Evolutionary conservation across 2,113 vertebrate genomes (phyloP).

Genomic region (Limnothrissa miodon): DNA sequence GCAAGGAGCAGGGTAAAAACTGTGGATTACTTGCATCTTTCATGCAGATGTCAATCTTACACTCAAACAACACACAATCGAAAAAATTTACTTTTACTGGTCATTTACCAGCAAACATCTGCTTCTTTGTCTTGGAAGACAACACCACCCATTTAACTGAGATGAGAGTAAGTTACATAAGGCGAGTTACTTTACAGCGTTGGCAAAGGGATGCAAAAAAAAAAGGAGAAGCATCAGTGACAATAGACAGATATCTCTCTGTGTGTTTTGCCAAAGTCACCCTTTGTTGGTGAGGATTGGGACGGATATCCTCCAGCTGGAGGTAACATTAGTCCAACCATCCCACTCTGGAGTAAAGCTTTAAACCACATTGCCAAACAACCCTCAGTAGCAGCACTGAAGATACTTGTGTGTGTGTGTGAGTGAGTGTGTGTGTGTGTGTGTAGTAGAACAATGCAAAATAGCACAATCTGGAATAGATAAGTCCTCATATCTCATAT

Average conservation of each 20-base stretch:
- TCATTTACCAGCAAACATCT: background rate
- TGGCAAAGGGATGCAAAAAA: background rate
- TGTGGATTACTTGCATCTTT: background rate
- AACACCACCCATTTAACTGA: background rate
- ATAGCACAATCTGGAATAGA: background rate
- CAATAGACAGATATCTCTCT: background rate
- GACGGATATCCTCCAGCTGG: background rate
- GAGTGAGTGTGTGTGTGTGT: background rate
- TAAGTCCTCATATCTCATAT: background rate
- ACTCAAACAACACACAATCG: background rate
- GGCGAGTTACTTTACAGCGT: background rate
- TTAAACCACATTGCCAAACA: background rate
- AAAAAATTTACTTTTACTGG: background rate
- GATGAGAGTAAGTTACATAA: background rate
- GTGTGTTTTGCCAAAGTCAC: background rate
- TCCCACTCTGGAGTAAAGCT: background rate
- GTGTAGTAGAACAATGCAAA: background rate
- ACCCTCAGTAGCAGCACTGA: background rate
- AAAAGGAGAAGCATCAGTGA: background rate
- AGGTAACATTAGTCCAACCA: background rate
- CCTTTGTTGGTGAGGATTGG: background rate
- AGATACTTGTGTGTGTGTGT: background rate
- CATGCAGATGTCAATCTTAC: background rate
- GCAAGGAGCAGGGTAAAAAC: background rate
- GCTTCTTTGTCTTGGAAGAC: background rate